phyloP scores from a whole-genome alignment of 2,888 invertebrate genomes.

The Ormyrus labotus region DNA sequence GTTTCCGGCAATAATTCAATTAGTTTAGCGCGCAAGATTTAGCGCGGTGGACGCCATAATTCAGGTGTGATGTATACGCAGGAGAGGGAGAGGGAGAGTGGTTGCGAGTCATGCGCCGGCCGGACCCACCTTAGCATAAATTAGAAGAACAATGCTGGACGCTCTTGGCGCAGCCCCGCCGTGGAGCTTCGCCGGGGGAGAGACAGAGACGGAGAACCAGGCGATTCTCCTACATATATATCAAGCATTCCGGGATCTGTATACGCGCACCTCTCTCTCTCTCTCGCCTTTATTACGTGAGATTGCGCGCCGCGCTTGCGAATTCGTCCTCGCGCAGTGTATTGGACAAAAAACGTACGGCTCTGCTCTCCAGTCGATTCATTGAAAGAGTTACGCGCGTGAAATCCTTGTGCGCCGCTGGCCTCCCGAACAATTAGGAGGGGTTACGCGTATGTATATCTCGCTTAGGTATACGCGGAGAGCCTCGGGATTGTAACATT shows the following conservation, averaged over 20 bases:
- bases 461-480: background rate
- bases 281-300: background rate
- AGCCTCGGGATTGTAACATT: conserved; percentile 13
- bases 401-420: conserved; percentile 51
- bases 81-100: conserved; percentile 19
- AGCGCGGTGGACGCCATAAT: conserved; percentile 71
- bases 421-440: conserved; percentile 72
- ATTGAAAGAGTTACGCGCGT: conserved; percentile 30
- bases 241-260: conserved; percentile 3
- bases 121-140: conserved; percentile 69
- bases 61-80: conserved; percentile 66
- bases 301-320: background rate
- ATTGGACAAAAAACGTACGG: too few species aligned
- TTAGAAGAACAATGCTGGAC: conserved; percentile 71
- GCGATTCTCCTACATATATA: conserved; percentile 5
- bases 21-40: conserved; percentile 68
- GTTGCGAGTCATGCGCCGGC: conserved; percentile 33
- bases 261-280: background rate
- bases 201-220: conserved; percentile 40
- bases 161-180: conserved; percentile 39
- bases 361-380: too few species aligned
- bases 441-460: conserved; percentile 53
- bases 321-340: too few species aligned
- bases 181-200: conserved; percentile 5
- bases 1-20: conserved; percentile 74